Percentiles rank a stretch among this genome's conserved stretches.
Conservation (phyloP, 2,797 vertebrate genomes). For the Pseudochirops corinnae region DNA sequence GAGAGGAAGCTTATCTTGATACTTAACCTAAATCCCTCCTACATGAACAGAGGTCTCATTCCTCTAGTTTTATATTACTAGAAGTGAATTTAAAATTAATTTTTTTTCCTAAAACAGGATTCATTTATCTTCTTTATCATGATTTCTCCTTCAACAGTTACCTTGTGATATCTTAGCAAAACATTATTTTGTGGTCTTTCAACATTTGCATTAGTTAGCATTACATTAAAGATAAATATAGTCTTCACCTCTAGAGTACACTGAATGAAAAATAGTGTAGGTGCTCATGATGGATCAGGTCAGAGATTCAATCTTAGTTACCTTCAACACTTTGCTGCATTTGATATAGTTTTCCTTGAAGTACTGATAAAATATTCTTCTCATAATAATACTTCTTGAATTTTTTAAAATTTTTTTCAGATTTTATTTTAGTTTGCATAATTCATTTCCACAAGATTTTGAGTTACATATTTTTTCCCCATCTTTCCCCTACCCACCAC, state of each 20-base stretch:
- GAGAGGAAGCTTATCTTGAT: conserved; percentile 9
- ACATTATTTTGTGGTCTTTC: conserved; percentile 50
- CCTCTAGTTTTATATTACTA: conserved; percentile 43
- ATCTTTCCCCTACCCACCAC: no score
- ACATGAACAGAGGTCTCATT: conserved; percentile 2
- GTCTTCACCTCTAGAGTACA: conserved; percentile 30
- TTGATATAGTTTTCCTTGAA: conserved; percentile 35
- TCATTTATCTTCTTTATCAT: conserved; percentile 57
- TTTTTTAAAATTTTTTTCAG: background rate
- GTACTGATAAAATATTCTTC: conserved; percentile 34
- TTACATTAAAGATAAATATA: conserved; percentile 42
- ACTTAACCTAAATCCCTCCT: conserved; percentile 11
- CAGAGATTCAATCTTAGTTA: conserved; percentile 54
- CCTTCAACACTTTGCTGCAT: background rate
- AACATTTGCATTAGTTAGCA: conserved; percentile 43
- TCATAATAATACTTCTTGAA: conserved; percentile 40
- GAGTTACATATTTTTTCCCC: no score
- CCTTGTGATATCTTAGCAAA: conserved; percentile 57
- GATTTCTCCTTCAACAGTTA: conserved; percentile 58
- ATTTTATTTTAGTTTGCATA: no score
- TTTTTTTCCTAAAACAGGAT: conserved; percentile 36
- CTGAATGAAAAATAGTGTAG: conserved; percentile 66
- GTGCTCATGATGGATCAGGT: conserved; percentile 46
- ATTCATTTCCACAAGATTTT: no score
- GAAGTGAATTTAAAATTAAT: conserved; percentile 37